phyloP scores from a whole-genome alignment of 2,113 vertebrate species.

The Illadopsis cleaveri region DNA sequence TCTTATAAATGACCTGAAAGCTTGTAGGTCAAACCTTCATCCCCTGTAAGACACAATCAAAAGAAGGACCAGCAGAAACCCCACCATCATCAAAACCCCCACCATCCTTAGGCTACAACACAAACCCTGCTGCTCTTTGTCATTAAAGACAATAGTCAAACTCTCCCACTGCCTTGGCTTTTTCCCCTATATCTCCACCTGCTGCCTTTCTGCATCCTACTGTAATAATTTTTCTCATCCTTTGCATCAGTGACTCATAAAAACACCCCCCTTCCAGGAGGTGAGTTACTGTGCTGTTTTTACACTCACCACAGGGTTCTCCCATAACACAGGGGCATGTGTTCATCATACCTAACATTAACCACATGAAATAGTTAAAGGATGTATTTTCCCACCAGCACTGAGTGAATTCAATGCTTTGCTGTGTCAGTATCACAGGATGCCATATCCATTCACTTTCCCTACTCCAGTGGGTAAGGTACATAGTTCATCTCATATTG shows the following conservation, averaged over 20 bases:
- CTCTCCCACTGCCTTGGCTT: not conserved
- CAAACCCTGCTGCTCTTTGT: not conserved
- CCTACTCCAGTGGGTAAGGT: not conserved
- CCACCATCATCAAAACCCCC: not conserved
- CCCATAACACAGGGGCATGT: fast-evolving
- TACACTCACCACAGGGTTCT: fast-evolving
- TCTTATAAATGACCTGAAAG: not conserved
- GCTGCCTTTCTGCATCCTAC: not conserved
- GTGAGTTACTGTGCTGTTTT: not conserved
- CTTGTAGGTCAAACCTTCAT: not conserved
- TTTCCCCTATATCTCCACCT: not conserved
- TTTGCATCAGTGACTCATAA: not conserved
- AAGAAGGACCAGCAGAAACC: not conserved
- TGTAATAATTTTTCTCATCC: not conserved
- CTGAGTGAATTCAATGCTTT: not conserved
- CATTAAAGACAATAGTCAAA: not conserved
- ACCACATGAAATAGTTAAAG: not conserved
- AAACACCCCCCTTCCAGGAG: not conserved
- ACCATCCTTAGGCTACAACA: not conserved
- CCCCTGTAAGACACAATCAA: not conserved
- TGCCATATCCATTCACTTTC: not conserved
- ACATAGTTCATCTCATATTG: not conserved
- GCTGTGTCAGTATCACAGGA: not conserved
- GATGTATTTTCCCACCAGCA: not conserved
- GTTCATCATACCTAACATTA: not conserved